A percentile compares a stretch with the other conserved stretches of the same genome.
These are phyloP conservation scores for Rhaphigaster nebulosa DNA, from an alignment of 2,888 invertebrate species.

Conservation along the genomic window DNA sequence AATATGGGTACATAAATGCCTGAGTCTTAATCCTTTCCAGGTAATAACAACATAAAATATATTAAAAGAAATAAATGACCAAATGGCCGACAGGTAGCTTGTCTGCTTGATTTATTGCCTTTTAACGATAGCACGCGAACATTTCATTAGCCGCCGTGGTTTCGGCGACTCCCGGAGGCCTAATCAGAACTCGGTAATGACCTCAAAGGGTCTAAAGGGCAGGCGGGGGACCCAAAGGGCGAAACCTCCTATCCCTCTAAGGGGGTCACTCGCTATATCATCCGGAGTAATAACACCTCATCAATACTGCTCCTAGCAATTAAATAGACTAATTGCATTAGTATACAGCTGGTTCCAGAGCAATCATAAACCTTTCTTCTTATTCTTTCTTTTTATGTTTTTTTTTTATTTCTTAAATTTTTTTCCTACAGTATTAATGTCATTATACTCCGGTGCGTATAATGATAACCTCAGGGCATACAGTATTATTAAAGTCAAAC, in stretches of 20 bases:
- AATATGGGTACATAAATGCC: too few relatives aligned
- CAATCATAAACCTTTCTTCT: background rate
- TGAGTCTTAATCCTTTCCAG: background rate
- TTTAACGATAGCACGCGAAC: slow-evolving; percentile 20
- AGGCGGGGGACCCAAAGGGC: background rate
- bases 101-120: background rate
- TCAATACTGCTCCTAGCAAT: background rate
- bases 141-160: background rate
- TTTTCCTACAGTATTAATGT: background rate
- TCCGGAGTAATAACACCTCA: background rate
- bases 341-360: background rate
- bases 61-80: background rate
- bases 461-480: background rate
- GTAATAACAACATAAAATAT: background rate
- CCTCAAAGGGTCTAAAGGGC: background rate
- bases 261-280: background rate
- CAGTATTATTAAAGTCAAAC: background rate
- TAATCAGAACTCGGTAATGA: background rate
- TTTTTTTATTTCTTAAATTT: background rate
- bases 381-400: background rate
- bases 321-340: background rate
- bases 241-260: background rate
- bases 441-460: background rate
- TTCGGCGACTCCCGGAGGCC: background rate
- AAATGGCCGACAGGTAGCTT: background rate